Evolutionary conservation across 2,797 vertebrate genomes (phyloP), one percentile per base, ranked within the genome.

Genomic region (Caiman crocodilus): DNA sequence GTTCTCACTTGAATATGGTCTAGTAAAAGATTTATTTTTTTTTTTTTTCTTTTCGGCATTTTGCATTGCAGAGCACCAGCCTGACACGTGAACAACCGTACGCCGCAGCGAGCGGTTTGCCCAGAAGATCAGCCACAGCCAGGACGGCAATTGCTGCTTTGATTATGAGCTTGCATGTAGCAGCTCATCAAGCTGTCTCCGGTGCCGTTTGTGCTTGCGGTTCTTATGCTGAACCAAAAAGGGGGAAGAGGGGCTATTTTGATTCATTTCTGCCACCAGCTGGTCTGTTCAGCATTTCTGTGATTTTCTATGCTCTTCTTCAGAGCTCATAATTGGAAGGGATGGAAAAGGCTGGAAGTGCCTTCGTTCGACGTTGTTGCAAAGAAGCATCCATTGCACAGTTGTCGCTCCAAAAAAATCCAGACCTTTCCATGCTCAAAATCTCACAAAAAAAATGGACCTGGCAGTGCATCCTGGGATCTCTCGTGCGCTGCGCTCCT

Each of bases 1-100:
- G 76, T 90, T 92, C 89, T 88, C 85, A 67, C 82, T 96, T 97
- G 57, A 67, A 96, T 74, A 4, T 9, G 73, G 83, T 61, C 91
- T 93, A 87, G 73, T 77, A 79, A 32, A 92, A 93, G 76, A 50
- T 50, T 50, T 50, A 50, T 50, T 50, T 50, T 8, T 50, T 50
- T 50, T 50, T 10, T 11, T 50, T 50, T 50, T 50, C 42, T 50
- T 50, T 50, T 50, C 42, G 11, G 42, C 42, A 50, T 50, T 92
- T 88, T 86, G 28, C 78, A 91, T 60, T 11, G 2, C 3, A 57
- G 63, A 17, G 64, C 63, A 88, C 63, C 2, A 2, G 23, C 58
- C 63, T 78, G 50, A 83, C 71, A 61, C 4, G 86, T 60, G 75
- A 82, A 85, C 7, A 32, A 74, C 84, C 63, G 17, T 30, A 83